A percentile compares a stretch with the other conserved stretches of the same genome.
Evolutionary conservation across 2,797 vertebrate species (phyloP).

Genomic region (Gambusia yucatana): DNA sequence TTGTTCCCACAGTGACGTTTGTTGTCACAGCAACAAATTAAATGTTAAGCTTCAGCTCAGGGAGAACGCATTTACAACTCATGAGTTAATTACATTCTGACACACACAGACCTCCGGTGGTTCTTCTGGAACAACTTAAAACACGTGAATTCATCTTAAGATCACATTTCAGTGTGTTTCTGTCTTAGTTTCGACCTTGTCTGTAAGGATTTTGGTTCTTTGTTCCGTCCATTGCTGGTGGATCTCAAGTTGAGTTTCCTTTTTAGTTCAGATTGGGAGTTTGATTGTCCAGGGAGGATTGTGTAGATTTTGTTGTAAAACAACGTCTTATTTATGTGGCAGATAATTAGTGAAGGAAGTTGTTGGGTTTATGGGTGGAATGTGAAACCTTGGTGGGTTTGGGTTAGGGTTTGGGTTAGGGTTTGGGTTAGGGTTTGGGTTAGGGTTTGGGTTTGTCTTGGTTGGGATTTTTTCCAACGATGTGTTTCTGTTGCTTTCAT

Average conservation of each 20-base stretch:
- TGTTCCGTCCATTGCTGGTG: neutral
- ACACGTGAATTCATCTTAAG: neutral
- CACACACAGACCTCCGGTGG: neutral
- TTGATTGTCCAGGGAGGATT: neutral
- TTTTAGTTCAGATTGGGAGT: neutral
- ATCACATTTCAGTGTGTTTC: neutral
- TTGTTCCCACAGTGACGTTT: neutral
- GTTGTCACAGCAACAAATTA: neutral
- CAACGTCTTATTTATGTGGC: neutral
- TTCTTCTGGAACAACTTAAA: neutral
- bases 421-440: no score
- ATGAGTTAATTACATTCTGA: neutral
- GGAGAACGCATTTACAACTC: neutral
- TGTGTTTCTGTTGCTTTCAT: neutral
- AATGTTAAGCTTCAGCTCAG: neutral
- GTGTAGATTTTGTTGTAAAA: neutral
- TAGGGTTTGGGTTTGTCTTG: neutral
- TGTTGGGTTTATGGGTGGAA: neutral
- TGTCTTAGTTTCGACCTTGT: neutral
- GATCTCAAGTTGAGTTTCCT: no score
- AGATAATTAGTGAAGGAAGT: neutral
- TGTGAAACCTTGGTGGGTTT: no score
- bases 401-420: no score
- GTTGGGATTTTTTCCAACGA: neutral
- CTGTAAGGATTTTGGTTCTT: neutral